These are phyloP conservation scores for Pentamera pediparva DNA, from an alignment of 53 echinoderm and acorn worm species.

Conservation along the genomic window DNA sequence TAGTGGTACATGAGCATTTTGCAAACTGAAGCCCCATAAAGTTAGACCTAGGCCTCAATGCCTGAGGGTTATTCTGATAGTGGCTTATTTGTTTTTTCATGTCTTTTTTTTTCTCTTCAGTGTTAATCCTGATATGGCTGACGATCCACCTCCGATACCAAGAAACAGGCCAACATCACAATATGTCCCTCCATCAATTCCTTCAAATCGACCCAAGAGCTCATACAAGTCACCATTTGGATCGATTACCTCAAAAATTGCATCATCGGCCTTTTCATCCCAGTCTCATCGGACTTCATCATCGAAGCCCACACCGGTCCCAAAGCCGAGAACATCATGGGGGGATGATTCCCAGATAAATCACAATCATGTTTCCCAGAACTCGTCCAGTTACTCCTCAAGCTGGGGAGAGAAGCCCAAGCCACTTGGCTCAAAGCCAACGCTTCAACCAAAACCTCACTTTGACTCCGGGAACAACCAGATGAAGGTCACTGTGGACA, in stretches of 20 bases:
- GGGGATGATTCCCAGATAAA: constrained; percentile 2
- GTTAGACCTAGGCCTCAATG: too few species aligned
- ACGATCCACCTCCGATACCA: constrained; percentile 24
- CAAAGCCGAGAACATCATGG: constrained; percentile 19
- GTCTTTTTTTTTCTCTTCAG: neutral
- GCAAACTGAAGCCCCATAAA: too few species aligned
- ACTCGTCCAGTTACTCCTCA: neutral
- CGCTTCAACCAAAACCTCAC: neutral
- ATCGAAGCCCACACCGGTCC: constrained; percentile 16
- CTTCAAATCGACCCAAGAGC: constrained; percentile 20
- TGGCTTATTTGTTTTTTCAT: too few species aligned
- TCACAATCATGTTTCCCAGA: neutral
- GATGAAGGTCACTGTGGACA: constrained; percentile 1
- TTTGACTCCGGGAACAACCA: neutral
- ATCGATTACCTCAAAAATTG: neutral
- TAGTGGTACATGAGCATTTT: too few species aligned
- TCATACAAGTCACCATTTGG: constrained; percentile 22
- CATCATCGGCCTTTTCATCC: too few species aligned
- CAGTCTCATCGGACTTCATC: neutral
- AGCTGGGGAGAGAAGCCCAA: neutral
- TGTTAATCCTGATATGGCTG: constrained; percentile 19
- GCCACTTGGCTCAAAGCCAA: neutral
- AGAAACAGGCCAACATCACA: constrained; percentile 24
- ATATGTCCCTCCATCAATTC: constrained; percentile 34
- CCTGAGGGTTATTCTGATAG: too few species aligned